Conservation (phyloP, 1,140 invertebrate species). For the Heliconius congener region DNA sequence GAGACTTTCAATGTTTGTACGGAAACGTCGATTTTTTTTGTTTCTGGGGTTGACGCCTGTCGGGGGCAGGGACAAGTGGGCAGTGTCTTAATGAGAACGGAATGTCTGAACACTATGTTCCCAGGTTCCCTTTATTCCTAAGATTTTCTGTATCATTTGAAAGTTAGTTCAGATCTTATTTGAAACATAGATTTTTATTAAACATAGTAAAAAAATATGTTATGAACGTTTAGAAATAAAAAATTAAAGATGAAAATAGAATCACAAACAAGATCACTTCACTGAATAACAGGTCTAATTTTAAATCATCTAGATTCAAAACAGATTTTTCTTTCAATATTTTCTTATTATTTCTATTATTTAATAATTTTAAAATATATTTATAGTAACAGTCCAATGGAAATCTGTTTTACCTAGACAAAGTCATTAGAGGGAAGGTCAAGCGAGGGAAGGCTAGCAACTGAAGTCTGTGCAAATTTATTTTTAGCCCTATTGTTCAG, state of each 20-base stretch:
- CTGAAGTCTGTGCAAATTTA: background rate
- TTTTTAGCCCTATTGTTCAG: slow-evolving; percentile 3
- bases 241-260: background rate
- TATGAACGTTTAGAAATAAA: background rate
- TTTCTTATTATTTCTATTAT: background rate
- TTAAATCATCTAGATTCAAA: background rate
- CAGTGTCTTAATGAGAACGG: too few relatives aligned
- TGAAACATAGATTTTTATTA: background rate
- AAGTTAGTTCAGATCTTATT: background rate
- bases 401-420: background rate
- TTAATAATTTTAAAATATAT: background rate
- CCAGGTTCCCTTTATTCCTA: too few relatives aligned
- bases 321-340: background rate
- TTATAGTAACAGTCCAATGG: background rate
- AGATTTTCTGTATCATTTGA: too few relatives aligned
- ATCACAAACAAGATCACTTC: background rate
- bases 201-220: background rate
- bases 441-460: background rate
- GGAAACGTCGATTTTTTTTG: too few relatives aligned
- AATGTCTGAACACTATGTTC: too few relatives aligned
- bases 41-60: too few relatives aligned
- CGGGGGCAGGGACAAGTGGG: too few relatives aligned
- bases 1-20: too few relatives aligned
- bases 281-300: background rate
- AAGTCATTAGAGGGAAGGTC: slow-evolving; percentile 3